Conservation (phyloP, 1,140 invertebrate species). For the Heliconius hermathena region DNA sequence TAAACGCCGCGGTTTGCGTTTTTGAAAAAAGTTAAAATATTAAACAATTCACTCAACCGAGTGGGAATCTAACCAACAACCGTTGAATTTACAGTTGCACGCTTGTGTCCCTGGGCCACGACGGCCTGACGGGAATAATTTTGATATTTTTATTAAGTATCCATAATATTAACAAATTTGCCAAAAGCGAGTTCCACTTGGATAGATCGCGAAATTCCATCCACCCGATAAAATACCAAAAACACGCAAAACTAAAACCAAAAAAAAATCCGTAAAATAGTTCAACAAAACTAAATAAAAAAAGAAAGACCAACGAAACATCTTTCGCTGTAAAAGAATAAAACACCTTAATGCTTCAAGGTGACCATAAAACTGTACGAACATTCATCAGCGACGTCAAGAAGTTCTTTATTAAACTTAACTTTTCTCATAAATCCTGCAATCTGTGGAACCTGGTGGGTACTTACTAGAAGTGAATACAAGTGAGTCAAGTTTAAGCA, state of each 20-base stretch:
- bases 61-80: too few relatives aligned
- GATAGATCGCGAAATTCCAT: too few relatives aligned
- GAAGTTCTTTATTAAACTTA: conserved; percentile 27
- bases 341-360: conserved; percentile 13
- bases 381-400: conserved; percentile 19
- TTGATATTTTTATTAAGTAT: too few relatives aligned
- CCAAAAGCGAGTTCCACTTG: too few relatives aligned
- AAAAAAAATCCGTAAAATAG: neutral
- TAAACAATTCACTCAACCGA: too few relatives aligned
- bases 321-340: neutral
- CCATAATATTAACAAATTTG: too few relatives aligned
- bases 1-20: too few relatives aligned
- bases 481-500: neutral
- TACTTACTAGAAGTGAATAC: neutral
- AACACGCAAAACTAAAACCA: neutral
- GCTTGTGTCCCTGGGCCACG: too few relatives aligned
- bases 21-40: too few relatives aligned
- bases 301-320: neutral
- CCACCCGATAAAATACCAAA: neutral
- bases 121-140: too few relatives aligned
- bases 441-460: conserved; percentile 13
- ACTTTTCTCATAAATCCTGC: conserved; percentile 24
- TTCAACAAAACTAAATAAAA: neutral
- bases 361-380: conserved; percentile 19
- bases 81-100: too few relatives aligned